Evolutionary conservation across 2,888 invertebrate species (phyloP), one percentile per base, ranked within the genome.

Genomic region (Eudemis profundana): DNA sequence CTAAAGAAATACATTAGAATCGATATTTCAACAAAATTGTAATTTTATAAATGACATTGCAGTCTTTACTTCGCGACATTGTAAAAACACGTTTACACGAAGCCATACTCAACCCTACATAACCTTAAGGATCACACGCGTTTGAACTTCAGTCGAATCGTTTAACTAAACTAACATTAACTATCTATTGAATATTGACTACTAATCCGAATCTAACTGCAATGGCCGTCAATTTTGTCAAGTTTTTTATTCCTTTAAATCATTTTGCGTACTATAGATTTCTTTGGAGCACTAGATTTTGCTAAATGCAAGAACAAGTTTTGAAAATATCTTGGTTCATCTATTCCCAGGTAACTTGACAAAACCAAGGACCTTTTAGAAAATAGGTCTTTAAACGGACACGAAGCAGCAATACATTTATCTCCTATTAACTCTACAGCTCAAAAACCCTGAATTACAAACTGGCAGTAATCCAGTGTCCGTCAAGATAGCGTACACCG

Each of bases 61-160:
- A 50, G 60, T 60, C 33, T 33, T 10, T 15, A 38, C 27, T n/a
- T 33, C 17, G 15, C 8, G 10, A 44, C 44, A 36, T 15, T n/a
- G 50, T 42, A 51, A 23, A 61, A 40, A 15, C n/a, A 19, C 33
- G 27, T 61, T 61, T 12, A 36, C 36, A 42, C 42, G 29, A 29
- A 57, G 49, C 23, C 29, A 44, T 74, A 78, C 77, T 74, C 78
- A 70, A 69, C 67, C 69, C 72, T 73, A 74, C 70, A 70, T 75
- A 53, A 60, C 66, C 60, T 49, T 66, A 47, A 72, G 72, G 72
- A 80, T 82, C 83, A 82, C 83, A 82, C 80, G 72, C 75, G 68
- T 84, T 86, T 85, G 85, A 83, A 86, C 85, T 78, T 83, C 84
- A 83, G 82, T 82, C 80, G 76, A 73, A 74, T 78, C 75, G 63